phyloP scores from a whole-genome alignment of 1,140 invertebrate genomes.

The Eurosta solidaginis region DNA sequence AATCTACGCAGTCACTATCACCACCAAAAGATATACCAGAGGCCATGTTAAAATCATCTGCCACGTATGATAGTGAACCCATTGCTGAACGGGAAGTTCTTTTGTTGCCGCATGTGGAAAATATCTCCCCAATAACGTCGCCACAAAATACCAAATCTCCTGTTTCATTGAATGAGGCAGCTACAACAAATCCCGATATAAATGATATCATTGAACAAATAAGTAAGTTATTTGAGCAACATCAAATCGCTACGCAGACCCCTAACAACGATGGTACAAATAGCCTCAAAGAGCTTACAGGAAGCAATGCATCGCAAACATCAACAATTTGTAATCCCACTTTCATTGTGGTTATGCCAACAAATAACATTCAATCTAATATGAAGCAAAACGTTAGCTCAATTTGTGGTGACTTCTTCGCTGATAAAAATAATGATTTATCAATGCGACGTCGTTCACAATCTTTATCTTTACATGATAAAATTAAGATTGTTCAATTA shows the following conservation, averaged over 20 bases:
- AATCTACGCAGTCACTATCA: background rate
- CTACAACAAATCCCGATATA: slow-evolving; percentile 15
- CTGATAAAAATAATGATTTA: background rate
- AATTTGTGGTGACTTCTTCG: background rate
- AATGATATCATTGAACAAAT: slow-evolving; percentile 36
- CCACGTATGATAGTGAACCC: slow-evolving; percentile 48
- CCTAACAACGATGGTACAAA: background rate
- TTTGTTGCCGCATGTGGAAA: slow-evolving; percentile 28
- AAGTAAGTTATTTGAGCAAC: slow-evolving; percentile 24
- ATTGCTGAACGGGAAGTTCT: slow-evolving; percentile 29
- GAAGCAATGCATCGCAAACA: background rate
- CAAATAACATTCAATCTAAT: background rate
- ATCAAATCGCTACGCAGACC: background rate
- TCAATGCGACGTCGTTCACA: slow-evolving; percentile 30
- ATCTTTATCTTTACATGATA: slow-evolving; percentile 35
- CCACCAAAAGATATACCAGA: slow-evolving; percentile 41
- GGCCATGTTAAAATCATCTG: slow-evolving; percentile 48
- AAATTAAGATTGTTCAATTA: slow-evolving; percentile 30
- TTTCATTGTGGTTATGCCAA: slow-evolving; percentile 35
- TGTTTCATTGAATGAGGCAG: background rate
- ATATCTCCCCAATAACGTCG: background rate
- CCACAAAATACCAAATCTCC: background rate
- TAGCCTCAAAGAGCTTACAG: background rate
- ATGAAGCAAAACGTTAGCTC: background rate
- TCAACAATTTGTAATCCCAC: slow-evolving; percentile 29